Base-by-base conservation (phyloP, 2,797 vertebrate genomes). In the Esox masquinongy region DNA sequence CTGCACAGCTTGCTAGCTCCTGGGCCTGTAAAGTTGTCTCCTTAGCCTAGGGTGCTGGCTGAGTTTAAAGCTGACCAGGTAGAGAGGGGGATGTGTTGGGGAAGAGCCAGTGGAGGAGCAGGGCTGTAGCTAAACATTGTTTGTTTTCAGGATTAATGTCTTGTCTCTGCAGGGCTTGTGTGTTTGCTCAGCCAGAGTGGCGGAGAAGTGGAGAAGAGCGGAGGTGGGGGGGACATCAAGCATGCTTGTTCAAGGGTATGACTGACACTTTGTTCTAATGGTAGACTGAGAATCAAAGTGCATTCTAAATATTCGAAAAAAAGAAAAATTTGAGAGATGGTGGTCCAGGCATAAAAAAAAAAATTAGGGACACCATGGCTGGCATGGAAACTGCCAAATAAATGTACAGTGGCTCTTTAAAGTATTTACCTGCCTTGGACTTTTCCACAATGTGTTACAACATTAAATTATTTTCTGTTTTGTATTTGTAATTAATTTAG, bases 91-190 rank as follows among this genome's bases (percentile, higher is more conserved):
- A n/a, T 29, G 47, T 70, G 68, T 49, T 51, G 53, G 70, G 16
- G 34, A 61, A 24, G 56, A 24, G 56, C 56, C 22, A 61, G 22
- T 12, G 56, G 56, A 61, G 56, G 56, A 61, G 56, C 22, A 61
- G 56, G 56, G 56, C 76, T 72, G 70, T 19, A 73, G 77, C 78
- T 74, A 81, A 70, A 59, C 49, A 64, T 70, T 79, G 75, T 83
- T 85, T 82, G 82, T 77, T 72, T 80, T 77, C 29, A 72, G 77
- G 77, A 84, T 85, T 79, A 83, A 80, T 77, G 80, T 80, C 49
- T 47, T 72, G 75, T 79, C 78, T 80, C 76, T 16, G 43, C 73
- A 75, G 82, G 77, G 50, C 56, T 77, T 11, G 50, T 56, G 61
- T 70, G 75, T 79, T 77, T 77, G 75, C 74, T 78, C 71, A 77